Percentiles rank a stretch among this genome's conserved stretches.
Evolutionary conservation across 2,113 vertebrate genomes (phyloP).

Genomic region (Bubalus kerabau): DNA sequence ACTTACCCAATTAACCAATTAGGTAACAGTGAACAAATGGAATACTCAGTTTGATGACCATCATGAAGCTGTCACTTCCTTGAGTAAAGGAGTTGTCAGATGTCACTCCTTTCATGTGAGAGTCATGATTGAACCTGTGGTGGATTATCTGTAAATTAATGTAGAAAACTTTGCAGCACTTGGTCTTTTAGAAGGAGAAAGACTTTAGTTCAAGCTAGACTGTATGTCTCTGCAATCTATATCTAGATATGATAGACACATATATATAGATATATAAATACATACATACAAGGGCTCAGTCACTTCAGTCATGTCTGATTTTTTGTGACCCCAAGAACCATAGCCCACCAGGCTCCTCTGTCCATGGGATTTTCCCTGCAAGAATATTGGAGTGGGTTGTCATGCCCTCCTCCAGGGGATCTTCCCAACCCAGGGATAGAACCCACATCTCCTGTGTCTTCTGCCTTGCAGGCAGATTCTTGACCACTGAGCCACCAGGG

Average conservation of each 20-base stretch:
- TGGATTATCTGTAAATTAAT: neutral
- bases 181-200: neutral
- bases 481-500: neutral
- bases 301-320: neutral
- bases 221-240: neutral
- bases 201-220: neutral
- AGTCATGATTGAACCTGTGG: neutral
- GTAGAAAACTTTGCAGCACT: neutral
- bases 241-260: neutral
- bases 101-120: neutral
- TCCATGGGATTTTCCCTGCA: neutral
- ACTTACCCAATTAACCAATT: neutral
- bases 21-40: neutral
- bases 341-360: neutral
- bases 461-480: neutral
- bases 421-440: neutral
- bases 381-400: neutral
- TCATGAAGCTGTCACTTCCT: neutral
- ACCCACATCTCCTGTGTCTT: neutral
- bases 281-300: neutral
- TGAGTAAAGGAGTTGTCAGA: neutral
- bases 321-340: neutral
- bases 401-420: neutral
- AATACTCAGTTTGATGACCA: neutral
- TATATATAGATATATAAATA: neutral